phyloP scores from a whole-genome alignment of 2,113 vertebrate species.

The Nicator chloris region DNA sequence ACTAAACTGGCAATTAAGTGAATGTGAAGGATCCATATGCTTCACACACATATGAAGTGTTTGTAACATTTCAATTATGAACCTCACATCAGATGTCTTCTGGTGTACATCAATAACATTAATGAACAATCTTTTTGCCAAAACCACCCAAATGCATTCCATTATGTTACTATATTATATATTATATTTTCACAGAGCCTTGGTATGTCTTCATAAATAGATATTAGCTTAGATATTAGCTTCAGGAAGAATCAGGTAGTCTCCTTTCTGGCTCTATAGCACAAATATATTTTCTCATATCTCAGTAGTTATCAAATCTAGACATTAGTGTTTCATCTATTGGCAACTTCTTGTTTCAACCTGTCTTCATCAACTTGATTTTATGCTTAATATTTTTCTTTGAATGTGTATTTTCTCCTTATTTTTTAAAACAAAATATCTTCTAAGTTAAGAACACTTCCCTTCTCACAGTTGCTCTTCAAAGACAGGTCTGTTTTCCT shows the following conservation, averaged over 20 bases:
- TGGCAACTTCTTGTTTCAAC: not conserved
- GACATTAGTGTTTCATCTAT: not conserved
- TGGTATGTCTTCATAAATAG: conserved; percentile 29
- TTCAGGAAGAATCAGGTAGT: not conserved
- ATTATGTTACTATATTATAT: not conserved
- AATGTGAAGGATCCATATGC: conserved; percentile 81
- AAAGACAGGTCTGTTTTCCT: not conserved
- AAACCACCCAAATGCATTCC: conserved; percentile 53
- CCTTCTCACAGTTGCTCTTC: not conserved
- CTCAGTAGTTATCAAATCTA: not conserved
- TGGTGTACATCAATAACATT: conserved; percentile 65
- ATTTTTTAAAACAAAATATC: not conserved
- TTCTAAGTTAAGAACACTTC: not conserved
- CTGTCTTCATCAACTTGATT: not conserved
- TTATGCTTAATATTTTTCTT: not conserved
- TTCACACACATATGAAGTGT: no score
- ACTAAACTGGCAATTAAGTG: conserved; percentile 83
- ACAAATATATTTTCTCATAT: not conserved
- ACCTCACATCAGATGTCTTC: conserved; percentile 74
- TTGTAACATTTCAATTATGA: conserved; percentile 81
- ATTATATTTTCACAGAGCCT: conserved; percentile 1
- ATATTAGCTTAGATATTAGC: conserved; percentile 13
- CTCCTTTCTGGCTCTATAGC: not conserved
- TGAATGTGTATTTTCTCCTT: not conserved
- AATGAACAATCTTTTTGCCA: conserved; percentile 64